Base-by-base conservation (phyloP, 2,113 vertebrate genomes). In the Archocentrus centrarchus region DNA sequence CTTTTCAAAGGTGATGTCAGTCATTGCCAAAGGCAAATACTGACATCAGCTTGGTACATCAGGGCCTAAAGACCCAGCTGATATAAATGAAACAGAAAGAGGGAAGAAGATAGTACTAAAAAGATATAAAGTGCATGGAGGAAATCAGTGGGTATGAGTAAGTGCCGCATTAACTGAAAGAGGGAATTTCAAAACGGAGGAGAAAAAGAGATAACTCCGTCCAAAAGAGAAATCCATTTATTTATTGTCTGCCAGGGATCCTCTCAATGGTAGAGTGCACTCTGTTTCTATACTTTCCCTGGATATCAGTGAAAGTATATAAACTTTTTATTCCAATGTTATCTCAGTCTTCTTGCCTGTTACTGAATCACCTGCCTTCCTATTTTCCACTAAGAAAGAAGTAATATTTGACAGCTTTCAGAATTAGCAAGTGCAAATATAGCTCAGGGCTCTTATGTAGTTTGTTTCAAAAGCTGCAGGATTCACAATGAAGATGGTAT, bases 231-330 rank as follows among this genome's bases (percentile, higher is more conserved):
- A 73, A 73, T 73, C 27, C 66, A 53, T 73, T 0, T 0, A 17
- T 53, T 73, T 53, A 73, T 73, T 73, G 50, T 47, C 66, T 47
- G 53, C 66, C 66, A 73, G 44, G 44, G 17, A 53, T 53, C 66
- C 47, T 53, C 44, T 73, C 66, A 53, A n/a, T 30, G 17, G 66
- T 27, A 53, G 66, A 73, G 66, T 73, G 27, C 44, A 53, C 44
- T 3, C 44, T 32, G 44, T 50, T 70, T 30, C 24, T 70, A 13
- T 73, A 73, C 66, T 53, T 73, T 73, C 27, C 20, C 27, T 73
- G 44, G 17, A 53, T n/a, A 47, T 53, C 7, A 47, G 27, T 6
- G 44, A 68, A 68, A 68, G 41, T 27, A 68, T 22, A 27, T 41
- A 68, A 73, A 10, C 2, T n/a, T 20, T 27, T 50, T 68, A 10